Conservation (phyloP, 2,113 vertebrate species). For the Pipra filicauda region DNA sequence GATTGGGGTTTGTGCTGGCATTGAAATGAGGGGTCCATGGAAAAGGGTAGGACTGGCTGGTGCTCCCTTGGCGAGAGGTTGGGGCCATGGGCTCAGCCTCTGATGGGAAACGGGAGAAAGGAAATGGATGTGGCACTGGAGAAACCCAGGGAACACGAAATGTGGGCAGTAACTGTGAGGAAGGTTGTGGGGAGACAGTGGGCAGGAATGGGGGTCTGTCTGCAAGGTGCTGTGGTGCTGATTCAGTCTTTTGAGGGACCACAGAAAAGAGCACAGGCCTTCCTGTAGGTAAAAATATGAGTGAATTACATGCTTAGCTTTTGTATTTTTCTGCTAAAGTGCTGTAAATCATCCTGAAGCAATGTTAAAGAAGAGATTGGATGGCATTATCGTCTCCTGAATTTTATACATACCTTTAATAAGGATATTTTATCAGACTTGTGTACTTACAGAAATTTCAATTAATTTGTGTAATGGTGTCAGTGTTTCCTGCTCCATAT, state of each 20-base stretch:
- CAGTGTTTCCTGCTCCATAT: not conserved
- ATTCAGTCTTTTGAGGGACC: not conserved
- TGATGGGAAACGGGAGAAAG: not conserved
- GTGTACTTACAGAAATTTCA: not conserved
- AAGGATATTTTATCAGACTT: not conserved
- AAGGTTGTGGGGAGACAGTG: not conserved
- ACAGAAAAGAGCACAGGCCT: rapidly evolving
- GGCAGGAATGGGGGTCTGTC: too few species aligned
- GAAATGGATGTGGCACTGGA: not conserved
- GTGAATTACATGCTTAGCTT: not conserved
- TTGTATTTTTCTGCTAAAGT: not conserved
- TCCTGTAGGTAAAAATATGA: not conserved
- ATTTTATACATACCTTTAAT: not conserved
- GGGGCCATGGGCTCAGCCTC: not conserved
- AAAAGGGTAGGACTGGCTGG: not conserved
- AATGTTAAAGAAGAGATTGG: not conserved
- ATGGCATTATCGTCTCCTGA: not conserved
- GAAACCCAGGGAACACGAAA: not conserved
- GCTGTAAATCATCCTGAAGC: not conserved
- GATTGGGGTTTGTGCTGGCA: not conserved
- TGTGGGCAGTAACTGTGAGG: not conserved
- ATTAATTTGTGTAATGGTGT: not conserved
- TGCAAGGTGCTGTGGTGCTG: not conserved
- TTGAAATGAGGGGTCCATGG: not conserved
- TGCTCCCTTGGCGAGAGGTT: rapidly evolving